Evolutionary conservation across 2,797 vertebrate genomes (phyloP), one percentile per base, ranked within the genome.

Genomic region (Brachyrhaphis roseni): DNA sequence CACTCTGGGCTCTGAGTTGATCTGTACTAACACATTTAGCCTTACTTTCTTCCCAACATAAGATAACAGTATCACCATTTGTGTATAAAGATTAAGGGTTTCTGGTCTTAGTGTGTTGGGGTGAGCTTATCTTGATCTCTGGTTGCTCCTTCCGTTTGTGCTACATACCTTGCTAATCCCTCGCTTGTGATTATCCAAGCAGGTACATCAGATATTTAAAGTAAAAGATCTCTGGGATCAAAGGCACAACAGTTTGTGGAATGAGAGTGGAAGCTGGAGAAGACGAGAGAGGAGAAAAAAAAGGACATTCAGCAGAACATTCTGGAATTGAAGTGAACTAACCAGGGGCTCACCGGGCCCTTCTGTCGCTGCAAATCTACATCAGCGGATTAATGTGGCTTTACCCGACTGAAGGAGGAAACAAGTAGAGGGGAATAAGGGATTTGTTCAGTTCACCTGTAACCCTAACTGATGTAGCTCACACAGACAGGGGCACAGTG

Each of bases 321-420:
- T 86, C 34, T 81, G 1, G 84, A 89, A 86, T 66, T 43, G 76
- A 86, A 82, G 85, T 70, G 83, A 90, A 81, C 85, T 75, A 78
- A 90, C 85, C 85, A 66, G 78, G 55, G 78, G 87, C 89, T 88
- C 83, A 47, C 31, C 13, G 70, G 84, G 66, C 82, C 7, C 39
- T 66, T 74, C 88, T 86, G 90, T 92, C 90, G 13, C 86, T 46
- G 55, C 59, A 76, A 74, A 91, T 91, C 86, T 90, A 53, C 86
- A 89, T 92, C 91, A 83, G 79, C 1, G 13, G 79, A 86, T 85
- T 87, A 91, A 91, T 84, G 93, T 62, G 79, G 80, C 79, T 79
- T 0, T 8, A 79, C 81, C 49, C 76, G 5, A 46, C 77, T 34
- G 76, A 76, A 86, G 81, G 73, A 62, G 72, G 72, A 78, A 70